These are phyloP conservation scores for Aphidoletes aphidimyza DNA, from an alignment of 2,888 invertebrate genomes.

Conservation along the genomic window DNA sequence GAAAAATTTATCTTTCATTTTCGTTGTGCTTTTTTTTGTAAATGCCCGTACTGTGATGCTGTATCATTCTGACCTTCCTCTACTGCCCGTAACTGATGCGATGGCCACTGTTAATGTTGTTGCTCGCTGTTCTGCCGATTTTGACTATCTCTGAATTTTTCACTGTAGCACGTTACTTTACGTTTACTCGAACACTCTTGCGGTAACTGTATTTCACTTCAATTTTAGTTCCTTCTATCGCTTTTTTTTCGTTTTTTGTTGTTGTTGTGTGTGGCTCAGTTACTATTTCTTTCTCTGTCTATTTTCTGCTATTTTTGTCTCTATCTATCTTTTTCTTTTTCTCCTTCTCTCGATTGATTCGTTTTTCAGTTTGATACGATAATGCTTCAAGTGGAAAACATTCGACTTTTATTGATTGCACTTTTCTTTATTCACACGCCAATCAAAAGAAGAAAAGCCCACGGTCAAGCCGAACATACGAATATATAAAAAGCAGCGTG, in stretches of 20 bases:
- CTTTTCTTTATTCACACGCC: not conserved
- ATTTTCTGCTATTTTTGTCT: not conserved
- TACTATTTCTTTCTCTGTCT: not conserved
- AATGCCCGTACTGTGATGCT: not conserved
- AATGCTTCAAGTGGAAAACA: constrained; percentile 43
- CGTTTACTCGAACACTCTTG: not conserved
- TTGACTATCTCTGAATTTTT: constrained; percentile 28
- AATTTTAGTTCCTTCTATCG: not conserved
- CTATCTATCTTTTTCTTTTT: not conserved
- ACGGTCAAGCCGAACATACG: not conserved
- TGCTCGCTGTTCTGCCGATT: not conserved
- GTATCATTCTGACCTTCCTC: constrained; percentile 51
- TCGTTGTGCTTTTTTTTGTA: constrained; percentile 23
- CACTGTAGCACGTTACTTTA: constrained; percentile 15
- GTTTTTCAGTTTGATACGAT: not conserved
- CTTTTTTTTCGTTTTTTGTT: not conserved
- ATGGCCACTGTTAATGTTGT: not conserved
- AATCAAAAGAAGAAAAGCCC: constrained; percentile 24
- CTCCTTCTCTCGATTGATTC: not conserved
- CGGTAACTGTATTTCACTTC: constrained; percentile 13
- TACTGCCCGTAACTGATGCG: constrained; percentile 28
- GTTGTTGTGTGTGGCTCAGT: not conserved
- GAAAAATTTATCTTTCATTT: constrained; percentile 49
- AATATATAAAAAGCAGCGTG: not conserved
- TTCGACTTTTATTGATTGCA: constrained; percentile 40